Percentiles rank a stretch among this genome's conserved stretches.
phyloP scores from a whole-genome alignment of 2,113 vertebrate genomes.

The Deroptyus accipitrinus region DNA sequence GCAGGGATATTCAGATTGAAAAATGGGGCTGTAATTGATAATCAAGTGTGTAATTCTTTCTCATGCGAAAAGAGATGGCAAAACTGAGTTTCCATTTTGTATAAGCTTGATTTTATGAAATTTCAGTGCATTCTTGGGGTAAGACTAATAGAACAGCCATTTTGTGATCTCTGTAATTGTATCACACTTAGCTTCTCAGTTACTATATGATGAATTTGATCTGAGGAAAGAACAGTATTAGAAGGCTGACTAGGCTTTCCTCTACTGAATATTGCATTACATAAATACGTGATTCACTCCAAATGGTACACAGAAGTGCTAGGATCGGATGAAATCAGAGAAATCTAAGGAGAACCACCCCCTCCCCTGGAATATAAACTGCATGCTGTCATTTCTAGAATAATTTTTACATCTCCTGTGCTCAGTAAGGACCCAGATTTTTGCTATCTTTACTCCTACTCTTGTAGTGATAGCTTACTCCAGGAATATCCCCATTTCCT shows the following conservation, averaged over 20 bases:
- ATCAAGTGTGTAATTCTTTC: background rate
- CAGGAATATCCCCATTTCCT: background rate
- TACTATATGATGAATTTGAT: slow-evolving; percentile 38
- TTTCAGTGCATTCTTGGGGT: background rate
- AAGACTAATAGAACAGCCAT: slow-evolving; percentile 25
- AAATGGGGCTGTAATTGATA: background rate
- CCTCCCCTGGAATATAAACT: slow-evolving; percentile 27
- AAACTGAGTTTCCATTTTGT: slow-evolving; percentile 3
- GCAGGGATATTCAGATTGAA: background rate
- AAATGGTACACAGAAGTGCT: slow-evolving; percentile 35
- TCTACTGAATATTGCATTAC: slow-evolving; percentile 49
- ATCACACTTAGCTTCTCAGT: slow-evolving; percentile 26
- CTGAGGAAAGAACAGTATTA: slow-evolving; percentile 49
- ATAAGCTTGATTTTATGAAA: background rate
- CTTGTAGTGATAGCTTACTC: slow-evolving; percentile 45
- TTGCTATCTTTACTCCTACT: slow-evolving; percentile 34
- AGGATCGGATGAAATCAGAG: slow-evolving; percentile 25
- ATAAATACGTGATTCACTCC: slow-evolving; percentile 62
- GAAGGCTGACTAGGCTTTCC: slow-evolving; percentile 56
- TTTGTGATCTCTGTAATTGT: slow-evolving; percentile 43
- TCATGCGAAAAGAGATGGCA: background rate
- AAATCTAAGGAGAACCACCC: slow-evolving; percentile 38
- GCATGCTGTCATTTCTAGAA: slow-evolving; percentile 36
- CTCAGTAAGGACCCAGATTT: slow-evolving; percentile 36
- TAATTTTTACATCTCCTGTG: slow-evolving; percentile 33